phyloP scores from a whole-genome alignment of 2,113 vertebrate genomes.

The Ia io region DNA sequence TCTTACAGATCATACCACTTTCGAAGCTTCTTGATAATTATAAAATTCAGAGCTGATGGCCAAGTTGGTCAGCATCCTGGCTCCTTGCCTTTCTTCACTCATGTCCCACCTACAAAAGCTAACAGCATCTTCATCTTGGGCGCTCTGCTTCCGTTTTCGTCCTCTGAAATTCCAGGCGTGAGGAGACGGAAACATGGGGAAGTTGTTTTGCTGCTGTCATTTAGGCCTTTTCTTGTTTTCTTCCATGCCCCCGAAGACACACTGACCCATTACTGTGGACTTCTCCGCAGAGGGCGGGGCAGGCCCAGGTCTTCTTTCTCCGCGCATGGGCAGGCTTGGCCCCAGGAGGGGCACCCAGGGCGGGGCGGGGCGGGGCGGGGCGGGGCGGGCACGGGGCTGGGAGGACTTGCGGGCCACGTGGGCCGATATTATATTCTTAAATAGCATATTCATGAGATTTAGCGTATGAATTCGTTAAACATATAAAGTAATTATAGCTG shows the following conservation, averaged over 20 bases:
- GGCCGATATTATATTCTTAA: neutral
- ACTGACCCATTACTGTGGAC: conserved; percentile 73
- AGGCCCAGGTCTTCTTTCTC: conserved; percentile 71
- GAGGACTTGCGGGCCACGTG: neutral
- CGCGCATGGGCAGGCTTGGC: neutral
- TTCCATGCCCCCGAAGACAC: conserved; percentile 73
- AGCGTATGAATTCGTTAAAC: neutral
- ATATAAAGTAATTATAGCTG: neutral
- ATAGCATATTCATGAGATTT: neutral
- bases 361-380: neutral
- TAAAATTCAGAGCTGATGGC: conserved; percentile 7
- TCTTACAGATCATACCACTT: neutral
- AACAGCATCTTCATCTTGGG: conserved; percentile 90
- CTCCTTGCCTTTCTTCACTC: conserved; percentile 44
- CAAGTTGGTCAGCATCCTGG: neutral
- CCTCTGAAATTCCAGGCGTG: conserved; percentile 92
- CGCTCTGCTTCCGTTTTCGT: conserved; percentile 94
- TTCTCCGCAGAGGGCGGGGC: conserved; percentile 59
- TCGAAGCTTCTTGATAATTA: conserved; percentile 21
- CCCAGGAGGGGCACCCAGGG: neutral
- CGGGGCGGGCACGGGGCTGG: neutral
- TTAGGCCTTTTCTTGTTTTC: conserved; percentile 85
- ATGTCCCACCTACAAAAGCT: conserved; percentile 95
- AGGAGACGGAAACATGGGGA: conserved; percentile 87
- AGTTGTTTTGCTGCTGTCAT: conserved; percentile 86